These are phyloP conservation scores for Trachurus trachurus DNA, from an alignment of 2,797 vertebrate genomes.

Conservation along the genomic window DNA sequence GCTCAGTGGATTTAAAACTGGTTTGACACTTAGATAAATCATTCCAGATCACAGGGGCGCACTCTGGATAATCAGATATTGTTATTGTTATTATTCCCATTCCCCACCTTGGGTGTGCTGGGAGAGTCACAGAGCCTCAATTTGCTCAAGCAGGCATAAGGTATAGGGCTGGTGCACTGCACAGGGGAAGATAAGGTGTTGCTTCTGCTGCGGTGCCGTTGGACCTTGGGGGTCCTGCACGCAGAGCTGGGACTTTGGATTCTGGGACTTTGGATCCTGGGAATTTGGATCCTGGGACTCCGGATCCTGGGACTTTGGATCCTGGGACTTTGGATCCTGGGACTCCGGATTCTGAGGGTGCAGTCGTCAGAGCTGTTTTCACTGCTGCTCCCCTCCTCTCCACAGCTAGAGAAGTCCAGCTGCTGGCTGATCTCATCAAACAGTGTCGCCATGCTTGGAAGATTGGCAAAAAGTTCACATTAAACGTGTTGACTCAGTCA, in stretches of 20 bases:
- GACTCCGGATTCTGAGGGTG: neutral
- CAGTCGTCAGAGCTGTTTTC: slow-evolving; percentile 82
- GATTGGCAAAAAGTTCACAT: slow-evolving; percentile 4
- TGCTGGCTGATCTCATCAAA: slow-evolving; percentile 82
- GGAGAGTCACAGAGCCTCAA: slow-evolving; percentile 89
- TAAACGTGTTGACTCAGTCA: neutral
- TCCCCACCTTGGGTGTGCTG: slow-evolving; percentile 91
- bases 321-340: slow-evolving; percentile 12
- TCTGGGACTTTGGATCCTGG: slow-evolving; percentile 45
- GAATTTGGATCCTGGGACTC: neutral
- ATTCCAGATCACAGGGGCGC: neutral
- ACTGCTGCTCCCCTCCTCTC: slow-evolving; percentile 80
- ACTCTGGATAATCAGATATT: neutral
- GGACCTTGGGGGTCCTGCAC: slow-evolving; percentile 67
- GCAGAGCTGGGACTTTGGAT: slow-evolving; percentile 34
- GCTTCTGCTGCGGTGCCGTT: slow-evolving; percentile 70
- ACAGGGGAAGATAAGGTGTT: slow-evolving; percentile 59
- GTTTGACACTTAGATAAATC: neutral
- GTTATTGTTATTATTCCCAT: neutral
- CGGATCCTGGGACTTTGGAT: slow-evolving; percentile 27
- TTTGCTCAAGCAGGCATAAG: slow-evolving; percentile 86
- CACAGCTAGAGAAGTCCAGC: slow-evolving; percentile 88
- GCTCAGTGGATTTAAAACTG: neutral
- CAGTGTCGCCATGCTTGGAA: slow-evolving; percentile 69
- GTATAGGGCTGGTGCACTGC: slow-evolving; percentile 84